Percentiles rank a stretch among this genome's conserved stretches.
Evolutionary conservation across 2,888 invertebrate genomes (phyloP).

Genomic region (Orthosia cruda): DNA sequence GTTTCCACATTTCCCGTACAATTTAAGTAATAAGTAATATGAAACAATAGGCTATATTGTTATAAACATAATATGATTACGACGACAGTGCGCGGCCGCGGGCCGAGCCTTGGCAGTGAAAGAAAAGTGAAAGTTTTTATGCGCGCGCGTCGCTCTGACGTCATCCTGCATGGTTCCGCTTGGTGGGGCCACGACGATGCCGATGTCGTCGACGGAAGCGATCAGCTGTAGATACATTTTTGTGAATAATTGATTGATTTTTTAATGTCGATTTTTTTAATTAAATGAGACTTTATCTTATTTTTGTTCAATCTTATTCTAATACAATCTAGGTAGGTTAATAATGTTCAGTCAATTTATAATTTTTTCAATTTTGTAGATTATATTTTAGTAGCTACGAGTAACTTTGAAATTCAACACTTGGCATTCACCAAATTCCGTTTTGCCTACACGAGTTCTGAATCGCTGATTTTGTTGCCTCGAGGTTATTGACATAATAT

Average conservation of each 20-base stretch:
- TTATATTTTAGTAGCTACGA: background rate
- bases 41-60: conserved; percentile 60
- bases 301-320: background rate
- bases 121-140: conserved; percentile 87
- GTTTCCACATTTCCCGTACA: conserved; percentile 62
- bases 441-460: background rate
- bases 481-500: conserved; percentile 48
- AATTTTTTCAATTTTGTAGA: background rate
- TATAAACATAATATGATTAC: conserved; percentile 51
- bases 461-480: conserved; percentile 51
- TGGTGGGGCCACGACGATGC: conserved; percentile 61
- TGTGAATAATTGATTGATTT: conserved; percentile 21
- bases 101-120: conserved; percentile 86
- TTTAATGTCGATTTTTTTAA: background rate
- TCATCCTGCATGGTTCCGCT: conserved; percentile 73
- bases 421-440: background rate
- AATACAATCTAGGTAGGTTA: background rate
- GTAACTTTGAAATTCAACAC: background rate
- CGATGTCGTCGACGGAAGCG: conserved; percentile 47
- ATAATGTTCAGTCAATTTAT: background rate
- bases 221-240: conserved; percentile 38
- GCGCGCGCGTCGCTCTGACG: conserved; percentile 72
- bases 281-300: background rate
- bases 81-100: conserved; percentile 43
- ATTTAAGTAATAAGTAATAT: conserved; percentile 50